Evolutionary conservation across 2,113 vertebrate species (phyloP), one percentile per base, ranked within the genome.

Genomic region (Gila orcuttii): DNA sequence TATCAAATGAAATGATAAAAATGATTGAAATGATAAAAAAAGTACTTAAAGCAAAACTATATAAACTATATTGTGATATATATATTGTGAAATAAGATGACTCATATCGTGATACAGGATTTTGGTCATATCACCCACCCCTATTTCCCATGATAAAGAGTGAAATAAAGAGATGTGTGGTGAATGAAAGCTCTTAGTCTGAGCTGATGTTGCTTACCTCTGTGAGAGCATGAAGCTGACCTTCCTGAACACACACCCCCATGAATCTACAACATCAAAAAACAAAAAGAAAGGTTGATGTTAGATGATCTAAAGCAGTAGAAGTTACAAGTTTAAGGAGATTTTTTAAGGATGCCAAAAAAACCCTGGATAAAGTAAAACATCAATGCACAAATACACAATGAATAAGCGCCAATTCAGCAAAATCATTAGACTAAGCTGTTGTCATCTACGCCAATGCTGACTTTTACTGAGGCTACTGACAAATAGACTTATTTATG

Each of bases 201-300:
- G 86, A 83, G 55, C 79, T 25, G 83, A 66, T 31, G 76, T 50
- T 23, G 92, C 97, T 93, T 97, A 99, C 98, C 97, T 99, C 98
- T 78, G 96, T 99, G 92, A 99, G 95, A 86, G 98, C 98, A 79
- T 99, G 98, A 78, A 99, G 95, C 86, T 99, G 97, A 91, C 98
- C 98, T 94, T 99, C 96, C 89, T 99, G 98, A 90, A 99, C 96
- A 93, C 98, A 99, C 86, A 99, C 98, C 83, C 98, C 98, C 95
- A 97, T 98, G 93, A 98, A 99, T 96, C 98, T 99, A 92, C 21
- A 94, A 93, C 39, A 73, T 21, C 39, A 50, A 80, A 71, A 85
- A 45, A 80, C 25, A 71, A 19, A 82, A 45, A 68, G 12, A 69
- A 21, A 52, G n/a, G 7, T 39, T 21, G 17, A 50, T 28, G 19